Base-by-base conservation (phyloP, 2,113 vertebrate species). In the Regulus satrapa region DNA sequence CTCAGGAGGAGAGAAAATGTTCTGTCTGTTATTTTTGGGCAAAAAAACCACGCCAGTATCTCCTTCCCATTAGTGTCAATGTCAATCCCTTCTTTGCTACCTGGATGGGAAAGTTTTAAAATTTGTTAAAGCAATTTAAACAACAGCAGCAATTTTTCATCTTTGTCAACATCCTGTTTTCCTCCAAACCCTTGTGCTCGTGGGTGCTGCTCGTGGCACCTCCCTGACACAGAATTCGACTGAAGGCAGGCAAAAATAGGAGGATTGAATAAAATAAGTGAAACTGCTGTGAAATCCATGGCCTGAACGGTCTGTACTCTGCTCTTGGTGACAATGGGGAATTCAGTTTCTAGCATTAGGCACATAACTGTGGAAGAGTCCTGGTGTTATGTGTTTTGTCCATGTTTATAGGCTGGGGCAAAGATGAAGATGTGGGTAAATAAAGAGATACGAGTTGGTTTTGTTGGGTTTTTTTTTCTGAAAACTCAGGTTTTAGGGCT, bases 281-380 rank as follows among this genome's bases (percentile, higher is more conserved):
- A 23, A 61, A 52, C 20, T 14, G n/a, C 9, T 7, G 51, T 38
- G 56, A 69, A 93, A 68, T 3, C 9, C 67, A 19, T 6, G 36
- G 52, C 23, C 48, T 40, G 31, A 59, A 23, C 5, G 61, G n/a
- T 31, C 13, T 11, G 16, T 3, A 52, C 41, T 12, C 49, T 51
- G 16, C 6, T 49, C 51, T 38, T 41, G 18, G n/a, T 58, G 41
- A 54, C 67, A 55, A 10, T 3, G 19, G 26, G 40, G 43, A 78
- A 40, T 36, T 49, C 52, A 1, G 1, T 36, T 62, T 45, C 24
- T 3, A 72, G 46, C n/a, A 45, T 40, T 6, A 66, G 85, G 66
- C 29, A 40, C 2, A 10, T 0, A 11, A 28, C 4, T 41, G n/a
- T 9, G 7, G 46, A 54, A 72, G 49, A 62, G 31, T 32, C 0